Percentiles rank a stretch among this genome's conserved stretches.
These are phyloP conservation scores for Lophochroa leadbeateri DNA, from an alignment of 2,113 vertebrate species.

Conservation along the genomic window DNA sequence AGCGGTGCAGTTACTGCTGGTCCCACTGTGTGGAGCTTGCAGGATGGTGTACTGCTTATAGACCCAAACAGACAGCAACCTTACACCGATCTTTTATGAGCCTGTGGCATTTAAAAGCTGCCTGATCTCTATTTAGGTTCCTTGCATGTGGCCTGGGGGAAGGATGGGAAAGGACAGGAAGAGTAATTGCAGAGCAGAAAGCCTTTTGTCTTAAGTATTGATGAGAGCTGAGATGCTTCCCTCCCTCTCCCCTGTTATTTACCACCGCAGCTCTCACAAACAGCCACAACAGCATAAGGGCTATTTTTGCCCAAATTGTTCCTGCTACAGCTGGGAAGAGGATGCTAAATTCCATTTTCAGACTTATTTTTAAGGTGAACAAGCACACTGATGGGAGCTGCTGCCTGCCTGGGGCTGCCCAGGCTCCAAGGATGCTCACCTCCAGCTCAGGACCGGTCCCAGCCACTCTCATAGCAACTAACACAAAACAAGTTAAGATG, in stretches of 20 bases:
- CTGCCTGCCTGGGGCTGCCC: accelerated
- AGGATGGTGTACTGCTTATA: not conserved
- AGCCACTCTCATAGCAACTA: not conserved
- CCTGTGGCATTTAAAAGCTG: conserved; percentile 61
- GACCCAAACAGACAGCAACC: not conserved
- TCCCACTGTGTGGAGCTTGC: not conserved
- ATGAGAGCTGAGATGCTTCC: not conserved
- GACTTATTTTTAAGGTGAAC: not conserved
- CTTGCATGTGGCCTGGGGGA: conserved; percentile 26
- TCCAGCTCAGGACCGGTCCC: not conserved
- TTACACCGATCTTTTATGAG: not conserved
- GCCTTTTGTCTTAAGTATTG: conserved; percentile 20
- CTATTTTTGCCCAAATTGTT: not conserved
- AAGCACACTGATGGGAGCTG: not conserved
- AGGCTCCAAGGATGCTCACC: not conserved
- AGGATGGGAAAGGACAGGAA: conserved; percentile 36
- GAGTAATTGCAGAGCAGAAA: conserved; percentile 24
- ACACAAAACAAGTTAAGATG: not conserved
- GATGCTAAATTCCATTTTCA: not conserved
- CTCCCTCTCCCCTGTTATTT: not conserved
- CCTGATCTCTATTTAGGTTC: conserved; percentile 24
- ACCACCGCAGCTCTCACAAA: not conserved
- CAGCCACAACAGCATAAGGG: not conserved
- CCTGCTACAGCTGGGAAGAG: not conserved
- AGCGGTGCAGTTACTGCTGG: not conserved